A percentile compares a stretch with the other conserved stretches of the same genome.
Evolutionary conservation across 2,113 vertebrate species (phyloP).

Genomic region (Perca flavescens): DNA sequence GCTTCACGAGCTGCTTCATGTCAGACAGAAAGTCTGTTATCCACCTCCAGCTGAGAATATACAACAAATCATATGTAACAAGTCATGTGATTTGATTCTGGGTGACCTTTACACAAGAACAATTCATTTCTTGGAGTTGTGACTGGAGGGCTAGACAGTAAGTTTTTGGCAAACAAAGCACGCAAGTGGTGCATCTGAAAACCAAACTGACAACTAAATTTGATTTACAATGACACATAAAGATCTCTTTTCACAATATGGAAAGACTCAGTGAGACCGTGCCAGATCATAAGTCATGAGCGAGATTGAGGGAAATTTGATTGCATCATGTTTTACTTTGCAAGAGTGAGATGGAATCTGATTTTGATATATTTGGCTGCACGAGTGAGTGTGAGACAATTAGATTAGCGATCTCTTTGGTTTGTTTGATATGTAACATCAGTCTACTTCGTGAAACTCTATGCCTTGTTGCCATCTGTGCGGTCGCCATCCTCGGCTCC

Average conservation of each 20-base stretch:
- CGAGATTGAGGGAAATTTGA: slow-evolving; percentile 74
- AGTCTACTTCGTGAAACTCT: slow-evolving; percentile 82
- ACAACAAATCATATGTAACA: background rate
- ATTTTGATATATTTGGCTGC: slow-evolving; percentile 85
- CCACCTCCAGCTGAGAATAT: too few relatives aligned
- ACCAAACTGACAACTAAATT: slow-evolving; percentile 36
- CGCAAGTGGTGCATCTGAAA: slow-evolving; percentile 17
- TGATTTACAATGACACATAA: slow-evolving; percentile 63
- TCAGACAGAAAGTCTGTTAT: too few relatives aligned
- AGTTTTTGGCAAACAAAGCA: slow-evolving; percentile 26
- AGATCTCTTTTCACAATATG: slow-evolving; percentile 65
- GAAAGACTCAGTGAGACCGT: slow-evolving; percentile 59
- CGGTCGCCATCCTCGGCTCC: slow-evolving; percentile 66
- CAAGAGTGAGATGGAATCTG: slow-evolving; percentile 81
- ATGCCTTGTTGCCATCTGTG: slow-evolving; percentile 65
- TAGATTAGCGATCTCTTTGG: slow-evolving; percentile 83
- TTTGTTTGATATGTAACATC: slow-evolving; percentile 85
- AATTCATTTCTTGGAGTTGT: slow-evolving; percentile 30
- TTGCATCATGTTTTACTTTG: slow-evolving; percentile 81
- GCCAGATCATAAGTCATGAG: slow-evolving; percentile 68
- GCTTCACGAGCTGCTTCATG: too few relatives aligned
- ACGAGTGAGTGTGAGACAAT: slow-evolving; percentile 81
- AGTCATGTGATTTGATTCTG: slow-evolving; percentile 13
- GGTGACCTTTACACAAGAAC: slow-evolving; percentile 22
- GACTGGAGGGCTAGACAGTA: background rate